phyloP scores from a whole-genome alignment of 2,113 vertebrate species.

The Saiga tatarica region DNA sequence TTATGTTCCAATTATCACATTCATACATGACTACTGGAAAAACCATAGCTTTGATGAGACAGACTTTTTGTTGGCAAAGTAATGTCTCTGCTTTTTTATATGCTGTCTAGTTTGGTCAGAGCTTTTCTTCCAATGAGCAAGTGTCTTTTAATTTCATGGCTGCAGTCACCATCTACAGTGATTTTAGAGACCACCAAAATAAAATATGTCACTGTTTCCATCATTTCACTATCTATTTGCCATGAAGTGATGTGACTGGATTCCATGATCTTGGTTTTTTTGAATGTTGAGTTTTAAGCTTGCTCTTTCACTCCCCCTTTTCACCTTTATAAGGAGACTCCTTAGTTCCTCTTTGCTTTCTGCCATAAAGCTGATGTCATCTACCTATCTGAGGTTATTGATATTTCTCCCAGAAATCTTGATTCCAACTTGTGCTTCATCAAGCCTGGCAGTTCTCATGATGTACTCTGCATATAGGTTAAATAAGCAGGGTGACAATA shows the following conservation, averaged over 20 bases:
- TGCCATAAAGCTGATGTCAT: not conserved
- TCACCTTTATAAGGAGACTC: not conserved
- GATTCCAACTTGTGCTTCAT: not conserved
- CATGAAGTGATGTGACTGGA: not conserved
- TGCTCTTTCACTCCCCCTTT: not conserved
- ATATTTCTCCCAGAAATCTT: not conserved
- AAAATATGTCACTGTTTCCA: not conserved
- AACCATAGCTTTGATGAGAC: not conserved
- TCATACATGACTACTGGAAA: not conserved
- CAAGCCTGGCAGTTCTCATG: not conserved
- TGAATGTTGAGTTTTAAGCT: not conserved
- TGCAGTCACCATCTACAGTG: not conserved
- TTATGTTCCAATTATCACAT: not conserved
- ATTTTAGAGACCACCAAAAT: not conserved
- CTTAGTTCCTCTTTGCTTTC: not conserved
- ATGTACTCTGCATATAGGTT: not conserved
- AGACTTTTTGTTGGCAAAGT: not conserved
- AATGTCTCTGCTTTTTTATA: not conserved
- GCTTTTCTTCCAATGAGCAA: not conserved
- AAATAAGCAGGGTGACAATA: not conserved
- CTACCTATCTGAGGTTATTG: not conserved
- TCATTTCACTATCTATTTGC: accelerated
- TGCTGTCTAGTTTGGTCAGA: not conserved
- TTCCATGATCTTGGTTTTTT: not conserved
- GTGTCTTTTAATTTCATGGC: not conserved